phyloP scores from a whole-genome alignment of 2,797 vertebrate genomes.

The Anguilla pacifica region DNA sequence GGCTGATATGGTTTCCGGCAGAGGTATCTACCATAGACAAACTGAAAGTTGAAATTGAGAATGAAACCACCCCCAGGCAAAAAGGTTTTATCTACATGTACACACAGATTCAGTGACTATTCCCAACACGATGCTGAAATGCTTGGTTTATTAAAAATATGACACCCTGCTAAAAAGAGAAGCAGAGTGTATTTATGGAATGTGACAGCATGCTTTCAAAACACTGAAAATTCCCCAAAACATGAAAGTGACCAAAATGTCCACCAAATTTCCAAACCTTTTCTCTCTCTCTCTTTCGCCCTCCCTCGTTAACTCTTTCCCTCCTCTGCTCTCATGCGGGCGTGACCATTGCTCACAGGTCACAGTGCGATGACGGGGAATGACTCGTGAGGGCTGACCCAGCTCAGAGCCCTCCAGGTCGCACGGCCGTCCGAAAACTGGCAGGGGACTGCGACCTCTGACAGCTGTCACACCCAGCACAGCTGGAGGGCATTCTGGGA shows the following conservation, averaged over 20 bases:
- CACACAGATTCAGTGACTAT: not conserved
- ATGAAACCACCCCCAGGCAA: not conserved
- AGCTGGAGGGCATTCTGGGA: not conserved
- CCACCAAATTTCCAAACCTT: not conserved
- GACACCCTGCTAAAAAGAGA: not conserved
- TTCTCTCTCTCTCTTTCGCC: not conserved
- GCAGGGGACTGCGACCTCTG: conserved; percentile 39
- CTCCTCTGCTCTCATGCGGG: not conserved
- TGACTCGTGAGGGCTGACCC: not conserved
- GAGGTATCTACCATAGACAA: not conserved
- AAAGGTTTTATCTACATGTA: not conserved
- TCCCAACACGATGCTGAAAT: not conserved
- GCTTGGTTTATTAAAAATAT: not conserved
- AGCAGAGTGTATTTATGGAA: not conserved
- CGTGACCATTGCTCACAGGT: conserved; percentile 13
- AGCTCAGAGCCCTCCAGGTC: conserved; percentile 45
- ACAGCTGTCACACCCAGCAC: conserved; percentile 37
- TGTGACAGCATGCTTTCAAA: not conserved
- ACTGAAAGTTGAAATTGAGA: not conserved
- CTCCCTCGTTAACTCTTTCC: conserved; percentile 1
- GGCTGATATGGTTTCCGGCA: not conserved
- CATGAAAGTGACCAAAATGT: not conserved
- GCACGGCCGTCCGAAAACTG: conserved; percentile 61
- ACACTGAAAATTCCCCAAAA: not conserved
- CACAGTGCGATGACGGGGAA: not conserved